These are phyloP conservation scores for Hemibagrus wyckioides DNA, from an alignment of 2,113 vertebrate genomes.

Conservation along the genomic window DNA sequence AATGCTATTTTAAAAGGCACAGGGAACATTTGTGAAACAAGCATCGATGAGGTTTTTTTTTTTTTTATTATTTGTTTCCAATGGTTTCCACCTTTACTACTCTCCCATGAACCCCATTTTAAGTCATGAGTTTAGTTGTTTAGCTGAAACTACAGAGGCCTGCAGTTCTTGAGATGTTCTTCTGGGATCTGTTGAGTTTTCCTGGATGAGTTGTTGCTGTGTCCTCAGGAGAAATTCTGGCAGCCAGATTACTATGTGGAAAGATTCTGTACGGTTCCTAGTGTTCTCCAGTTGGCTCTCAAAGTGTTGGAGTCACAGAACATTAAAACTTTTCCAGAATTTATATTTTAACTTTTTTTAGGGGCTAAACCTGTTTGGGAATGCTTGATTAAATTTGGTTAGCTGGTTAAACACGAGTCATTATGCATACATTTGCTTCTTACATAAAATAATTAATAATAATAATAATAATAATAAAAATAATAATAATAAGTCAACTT, in stretches of 20 bases:
- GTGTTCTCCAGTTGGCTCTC: neutral
- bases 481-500: neutral
- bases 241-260: neutral
- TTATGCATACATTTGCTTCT: neutral
- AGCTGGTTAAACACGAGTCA: no score
- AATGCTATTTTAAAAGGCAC: conserved; percentile 1
- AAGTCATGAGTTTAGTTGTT: neutral
- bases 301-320: neutral
- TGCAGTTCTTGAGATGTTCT: neutral
- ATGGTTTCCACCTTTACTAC: neutral
- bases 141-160: neutral
- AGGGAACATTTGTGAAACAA: neutral
- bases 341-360: neutral
- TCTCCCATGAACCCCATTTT: conserved; percentile 2
- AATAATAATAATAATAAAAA: neutral
- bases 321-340: neutral
- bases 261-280: neutral
- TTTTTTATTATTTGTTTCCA: no score
- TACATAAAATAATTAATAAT: neutral
- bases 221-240: neutral
- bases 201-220: neutral
- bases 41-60: neutral
- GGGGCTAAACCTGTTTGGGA: neutral
- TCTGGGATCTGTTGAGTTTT: neutral
- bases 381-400: neutral